Percentiles rank a stretch among this genome's conserved stretches.
These are phyloP conservation scores for Callocephalon fimbriatum DNA, from an alignment of 2,113 vertebrate species.

Conservation along the genomic window DNA sequence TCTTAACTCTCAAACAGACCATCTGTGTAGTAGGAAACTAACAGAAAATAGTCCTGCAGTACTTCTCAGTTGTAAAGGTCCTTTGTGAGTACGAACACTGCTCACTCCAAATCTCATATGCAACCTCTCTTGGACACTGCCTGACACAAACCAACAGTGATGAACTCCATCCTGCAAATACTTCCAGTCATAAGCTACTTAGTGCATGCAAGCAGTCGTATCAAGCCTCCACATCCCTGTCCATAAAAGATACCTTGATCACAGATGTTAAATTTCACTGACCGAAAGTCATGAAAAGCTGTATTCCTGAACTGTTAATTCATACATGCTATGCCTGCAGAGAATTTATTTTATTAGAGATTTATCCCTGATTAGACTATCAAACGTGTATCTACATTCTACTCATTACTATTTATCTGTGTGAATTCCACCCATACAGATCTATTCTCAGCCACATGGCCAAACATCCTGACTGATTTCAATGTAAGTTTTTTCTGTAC, in stretches of 20 bases:
- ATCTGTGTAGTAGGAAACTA: background rate
- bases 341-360: background rate
- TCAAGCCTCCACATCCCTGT: background rate
- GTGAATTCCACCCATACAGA: background rate
- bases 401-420: background rate
- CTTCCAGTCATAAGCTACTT: background rate
- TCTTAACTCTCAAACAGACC: background rate
- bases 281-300: background rate
- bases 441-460: conserved; percentile 12
- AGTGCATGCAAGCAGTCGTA: background rate
- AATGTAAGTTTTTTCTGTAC: background rate
- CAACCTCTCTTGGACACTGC: background rate
- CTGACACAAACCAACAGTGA: background rate
- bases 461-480: conserved; percentile 30
- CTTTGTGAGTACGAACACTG: background rate
- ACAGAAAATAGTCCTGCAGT: background rate
- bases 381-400: background rate
- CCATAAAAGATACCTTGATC: background rate
- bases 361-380: background rate
- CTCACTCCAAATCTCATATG: background rate
- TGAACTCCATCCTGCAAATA: background rate
- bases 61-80: background rate
- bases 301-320: background rate
- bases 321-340: fast-evolving
- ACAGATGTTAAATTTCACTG: background rate